phyloP scores from a whole-genome alignment of 2,797 vertebrate genomes.

The Gallinago stenura region DNA sequence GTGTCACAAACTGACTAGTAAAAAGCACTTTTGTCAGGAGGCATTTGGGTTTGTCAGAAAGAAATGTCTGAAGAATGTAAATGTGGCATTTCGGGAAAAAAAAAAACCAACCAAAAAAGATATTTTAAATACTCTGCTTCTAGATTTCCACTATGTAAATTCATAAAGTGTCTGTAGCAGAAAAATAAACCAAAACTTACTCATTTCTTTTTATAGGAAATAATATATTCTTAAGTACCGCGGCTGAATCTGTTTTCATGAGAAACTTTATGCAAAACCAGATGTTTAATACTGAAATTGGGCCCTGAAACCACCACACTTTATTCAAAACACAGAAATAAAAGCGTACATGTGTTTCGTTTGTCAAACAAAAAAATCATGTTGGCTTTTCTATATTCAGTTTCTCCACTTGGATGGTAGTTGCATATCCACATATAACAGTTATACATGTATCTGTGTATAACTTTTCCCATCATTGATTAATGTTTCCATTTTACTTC shows the following conservation, averaged over 20 bases:
- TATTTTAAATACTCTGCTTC: not conserved
- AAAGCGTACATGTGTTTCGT: not conserved
- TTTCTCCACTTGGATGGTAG: not conserved
- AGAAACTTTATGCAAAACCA: not conserved
- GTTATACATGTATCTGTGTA: not conserved
- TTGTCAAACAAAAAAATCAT: not conserved
- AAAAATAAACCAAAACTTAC: not conserved
- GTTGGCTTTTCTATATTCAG: not conserved
- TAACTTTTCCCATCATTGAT: not conserved
- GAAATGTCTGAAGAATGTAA: slow-evolving; percentile 5
- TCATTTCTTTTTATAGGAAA: not conserved
- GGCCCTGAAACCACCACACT: not conserved
- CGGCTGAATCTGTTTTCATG: not conserved
- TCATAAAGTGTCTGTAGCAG: not conserved
- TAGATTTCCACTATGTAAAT: not conserved
- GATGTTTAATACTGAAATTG: not conserved
- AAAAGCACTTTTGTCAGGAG: slow-evolving; percentile 47
- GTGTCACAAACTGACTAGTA: slow-evolving; percentile 79
- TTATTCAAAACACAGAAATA: not conserved
- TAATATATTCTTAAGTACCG: not conserved
- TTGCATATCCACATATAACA: not conserved
- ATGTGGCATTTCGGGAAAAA: not conserved
- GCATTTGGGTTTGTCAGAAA: slow-evolving; percentile 15
- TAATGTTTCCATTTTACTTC: not conserved
- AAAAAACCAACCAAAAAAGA: not conserved